Evolutionary conservation across 35 echinoderm and acorn worm genomes (phyloP).

Genomic region (Stichopus chloronotus): DNA sequence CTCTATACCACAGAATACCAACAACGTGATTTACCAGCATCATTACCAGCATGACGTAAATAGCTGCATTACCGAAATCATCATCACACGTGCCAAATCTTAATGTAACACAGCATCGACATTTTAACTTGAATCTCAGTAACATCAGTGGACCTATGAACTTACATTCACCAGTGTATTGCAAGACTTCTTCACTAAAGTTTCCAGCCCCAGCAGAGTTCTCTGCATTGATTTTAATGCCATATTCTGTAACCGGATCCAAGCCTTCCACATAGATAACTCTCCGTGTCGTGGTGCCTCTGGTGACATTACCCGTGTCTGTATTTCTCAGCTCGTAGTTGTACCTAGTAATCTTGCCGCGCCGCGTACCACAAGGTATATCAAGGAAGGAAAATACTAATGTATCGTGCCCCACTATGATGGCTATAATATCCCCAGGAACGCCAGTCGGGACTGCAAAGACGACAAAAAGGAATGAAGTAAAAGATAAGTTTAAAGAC

Average conservation of each 20-base stretch:
- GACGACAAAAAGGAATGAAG: too few relatives aligned
- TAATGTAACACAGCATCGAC: too few relatives aligned
- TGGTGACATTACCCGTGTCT: background rate
- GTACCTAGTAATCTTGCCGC: background rate
- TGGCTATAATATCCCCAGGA: background rate
- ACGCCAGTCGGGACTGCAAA: constrained; percentile 25
- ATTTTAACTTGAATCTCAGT: too few relatives aligned
- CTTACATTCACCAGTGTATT: constrained; percentile 18
- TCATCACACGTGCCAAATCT: too few relatives aligned
- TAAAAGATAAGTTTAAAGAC: too few relatives aligned
- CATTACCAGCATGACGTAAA: too few relatives aligned
- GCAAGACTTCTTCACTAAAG: constrained; percentile 40
- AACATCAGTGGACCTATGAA: background rate
- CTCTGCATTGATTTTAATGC: constrained; percentile 24
- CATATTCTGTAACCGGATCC: background rate
- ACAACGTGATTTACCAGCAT: too few relatives aligned
- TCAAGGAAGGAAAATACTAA: background rate
- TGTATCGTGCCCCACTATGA: background rate
- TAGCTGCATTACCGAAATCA: too few relatives aligned
- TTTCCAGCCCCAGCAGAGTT: background rate
- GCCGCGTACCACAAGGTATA: constrained; percentile 23
- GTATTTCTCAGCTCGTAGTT: constrained; percentile 22
- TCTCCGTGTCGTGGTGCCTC: background rate
- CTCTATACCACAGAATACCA: too few relatives aligned
- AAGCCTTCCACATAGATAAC: background rate